A percentile compares a stretch with the other conserved stretches of the same genome.
Conservation (phyloP, 2,113 vertebrate species). For the Cairina moschata region DNA sequence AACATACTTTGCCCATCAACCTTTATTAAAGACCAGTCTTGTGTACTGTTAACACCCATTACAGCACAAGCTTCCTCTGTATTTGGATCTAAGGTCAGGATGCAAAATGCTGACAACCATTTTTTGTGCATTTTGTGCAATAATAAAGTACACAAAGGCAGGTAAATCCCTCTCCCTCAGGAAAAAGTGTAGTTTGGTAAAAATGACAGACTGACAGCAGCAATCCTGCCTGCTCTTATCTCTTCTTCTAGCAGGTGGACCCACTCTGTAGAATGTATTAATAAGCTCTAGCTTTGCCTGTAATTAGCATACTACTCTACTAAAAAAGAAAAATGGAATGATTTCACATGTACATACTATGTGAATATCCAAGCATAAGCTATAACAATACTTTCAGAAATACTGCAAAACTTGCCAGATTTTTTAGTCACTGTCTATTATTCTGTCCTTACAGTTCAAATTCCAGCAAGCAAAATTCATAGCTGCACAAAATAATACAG, state of each 20-base stretch:
- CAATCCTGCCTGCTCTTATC: not conserved
- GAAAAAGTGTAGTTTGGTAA: not conserved
- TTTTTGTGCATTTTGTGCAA: not conserved
- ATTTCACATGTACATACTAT: not conserved
- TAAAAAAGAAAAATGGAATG: not conserved
- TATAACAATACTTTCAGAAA: not conserved
- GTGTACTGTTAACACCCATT: not conserved
- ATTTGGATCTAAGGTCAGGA: not conserved
- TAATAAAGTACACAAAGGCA: not conserved
- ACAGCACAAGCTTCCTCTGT: not conserved
- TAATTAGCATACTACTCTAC: not conserved
- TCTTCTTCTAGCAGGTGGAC: not conserved
- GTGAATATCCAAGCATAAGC: not conserved
- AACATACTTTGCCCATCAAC: not conserved
- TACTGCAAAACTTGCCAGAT: not conserved
- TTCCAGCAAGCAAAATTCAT: not conserved
- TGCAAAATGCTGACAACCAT: not conserved
- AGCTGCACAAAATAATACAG: not conserved
- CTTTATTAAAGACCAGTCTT: not conserved
- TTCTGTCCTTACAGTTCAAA: not conserved
- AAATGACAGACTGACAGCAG: not conserved
- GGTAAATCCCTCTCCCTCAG: not conserved
- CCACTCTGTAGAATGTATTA: not conserved
- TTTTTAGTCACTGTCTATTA: not conserved
- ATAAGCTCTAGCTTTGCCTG: not conserved